Evolutionary conservation across 2,888 invertebrate genomes (phyloP).

Genomic region (Encarsia formosa): DNA sequence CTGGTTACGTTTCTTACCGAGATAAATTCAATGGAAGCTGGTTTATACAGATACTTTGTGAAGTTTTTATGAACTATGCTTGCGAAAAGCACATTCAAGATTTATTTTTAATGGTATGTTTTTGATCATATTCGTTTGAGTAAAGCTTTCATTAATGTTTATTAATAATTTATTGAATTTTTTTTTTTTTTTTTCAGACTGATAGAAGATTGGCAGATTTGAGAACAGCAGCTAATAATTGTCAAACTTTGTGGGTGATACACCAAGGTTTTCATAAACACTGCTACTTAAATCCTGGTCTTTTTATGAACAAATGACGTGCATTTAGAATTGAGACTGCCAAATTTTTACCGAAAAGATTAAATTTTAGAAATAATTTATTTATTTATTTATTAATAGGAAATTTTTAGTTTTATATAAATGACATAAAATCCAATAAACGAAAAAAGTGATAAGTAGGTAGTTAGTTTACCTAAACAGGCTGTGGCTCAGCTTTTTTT

Average conservation of each 20-base stretch:
- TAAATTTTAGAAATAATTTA: background rate
- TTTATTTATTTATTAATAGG: slow-evolving; percentile 6
- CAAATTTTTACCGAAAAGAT: slow-evolving; percentile 10
- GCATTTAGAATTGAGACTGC: slow-evolving; percentile 10
- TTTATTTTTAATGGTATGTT: slow-evolving; percentile 39
- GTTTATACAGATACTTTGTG: slow-evolving; percentile 59
- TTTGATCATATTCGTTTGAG: background rate
- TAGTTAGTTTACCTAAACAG: no score
- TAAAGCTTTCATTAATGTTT: no score
- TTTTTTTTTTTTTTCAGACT: slow-evolving; percentile 32
- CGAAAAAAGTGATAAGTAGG: no score
- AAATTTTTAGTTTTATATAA: no score
- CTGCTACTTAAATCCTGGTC: slow-evolving; percentile 46
- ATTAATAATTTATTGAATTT: background rate
- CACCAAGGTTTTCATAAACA: slow-evolving; percentile 42
- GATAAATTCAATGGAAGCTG: slow-evolving; percentile 57
- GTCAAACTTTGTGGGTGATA: slow-evolving; percentile 39
- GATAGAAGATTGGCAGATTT: slow-evolving; percentile 36
- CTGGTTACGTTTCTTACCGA: slow-evolving; percentile 55
- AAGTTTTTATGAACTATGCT: slow-evolving; percentile 50
- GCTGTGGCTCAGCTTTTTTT: no score
- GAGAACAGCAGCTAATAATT: slow-evolving; percentile 26
- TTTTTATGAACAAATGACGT: slow-evolving; percentile 29
- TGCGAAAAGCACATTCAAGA: slow-evolving; percentile 36
- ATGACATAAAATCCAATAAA: no score